Conservation (phyloP, 2,113 vertebrate species). For the Sinocyclocheilus anshuiensis region DNA sequence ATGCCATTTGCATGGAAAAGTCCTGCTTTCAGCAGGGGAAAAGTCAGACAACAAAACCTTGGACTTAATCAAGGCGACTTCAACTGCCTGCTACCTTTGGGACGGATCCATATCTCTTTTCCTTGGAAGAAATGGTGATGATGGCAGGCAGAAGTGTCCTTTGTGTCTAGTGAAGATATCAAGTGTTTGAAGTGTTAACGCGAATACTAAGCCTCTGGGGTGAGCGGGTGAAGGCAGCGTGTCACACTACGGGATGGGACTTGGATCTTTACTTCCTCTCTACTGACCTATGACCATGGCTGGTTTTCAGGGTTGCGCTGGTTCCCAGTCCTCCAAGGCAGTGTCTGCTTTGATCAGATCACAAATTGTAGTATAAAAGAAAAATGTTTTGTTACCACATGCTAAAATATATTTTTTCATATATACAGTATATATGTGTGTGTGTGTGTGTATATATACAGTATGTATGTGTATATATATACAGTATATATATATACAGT, state of each 20-base stretch:
- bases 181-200: constrained; percentile 83
- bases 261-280: constrained; percentile 77
- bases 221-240: constrained; percentile 71
- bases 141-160: constrained; percentile 77
- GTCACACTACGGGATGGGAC: constrained; percentile 79
- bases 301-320: constrained; percentile 74
- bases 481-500: too few relatives aligned
- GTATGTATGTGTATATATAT: too few relatives aligned
- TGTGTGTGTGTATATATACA: too few relatives aligned
- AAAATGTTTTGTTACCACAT: constrained; percentile 36
- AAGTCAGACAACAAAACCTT: constrained; percentile 76
- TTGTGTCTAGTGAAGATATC: constrained; percentile 81
- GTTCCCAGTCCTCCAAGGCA: constrained; percentile 66
- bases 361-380: constrained; percentile 54
- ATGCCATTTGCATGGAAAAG: constrained; percentile 69
- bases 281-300: constrained; percentile 73
- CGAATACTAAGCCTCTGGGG: constrained; percentile 79
- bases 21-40: constrained; percentile 65
- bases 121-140: constrained; percentile 74
- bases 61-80: constrained; percentile 77
- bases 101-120: constrained; percentile 75
- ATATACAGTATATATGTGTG: too few relatives aligned
- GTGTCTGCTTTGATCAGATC: constrained; percentile 74
- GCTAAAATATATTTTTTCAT: too few relatives aligned
- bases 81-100: constrained; percentile 78